Conservation (phyloP, 2,797 vertebrate species). For the Crypturellus tataupa region DNA sequence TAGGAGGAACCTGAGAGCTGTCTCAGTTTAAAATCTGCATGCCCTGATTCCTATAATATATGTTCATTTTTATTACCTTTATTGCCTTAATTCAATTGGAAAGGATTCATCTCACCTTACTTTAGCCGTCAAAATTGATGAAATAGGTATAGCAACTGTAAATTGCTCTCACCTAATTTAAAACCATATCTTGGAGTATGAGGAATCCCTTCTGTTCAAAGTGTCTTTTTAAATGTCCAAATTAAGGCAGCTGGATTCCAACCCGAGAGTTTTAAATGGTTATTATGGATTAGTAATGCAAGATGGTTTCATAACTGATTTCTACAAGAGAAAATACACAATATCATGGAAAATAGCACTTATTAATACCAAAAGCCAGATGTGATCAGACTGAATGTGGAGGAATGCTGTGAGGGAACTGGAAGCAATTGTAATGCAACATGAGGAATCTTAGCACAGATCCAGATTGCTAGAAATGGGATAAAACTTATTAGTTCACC, state of each 20-base stretch:
- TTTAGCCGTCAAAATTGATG: not conserved
- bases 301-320: conserved; percentile 25
- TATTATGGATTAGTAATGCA: conserved; percentile 32
- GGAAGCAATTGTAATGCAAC: not conserved
- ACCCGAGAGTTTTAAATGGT: not conserved
- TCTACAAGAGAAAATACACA: conserved; percentile 43
- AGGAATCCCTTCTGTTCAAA: not conserved
- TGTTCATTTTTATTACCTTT: not conserved
- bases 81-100: not conserved
- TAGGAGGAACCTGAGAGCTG: not conserved
- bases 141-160: accelerated
- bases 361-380: not conserved
- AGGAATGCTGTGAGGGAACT: conserved; percentile 13
- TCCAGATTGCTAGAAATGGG: not conserved
- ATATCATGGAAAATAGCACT: conserved; percentile 41
- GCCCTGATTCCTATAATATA: not conserved
- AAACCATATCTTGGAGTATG: not conserved
- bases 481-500: not conserved
- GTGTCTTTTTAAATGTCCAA: not conserved
- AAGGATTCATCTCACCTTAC: not conserved
- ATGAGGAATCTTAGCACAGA: not conserved
- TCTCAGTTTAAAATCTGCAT: not conserved
- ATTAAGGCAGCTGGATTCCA: not conserved
- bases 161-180: not conserved
- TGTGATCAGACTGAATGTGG: conserved; percentile 32